Evolutionary conservation across 1,140 invertebrate genomes (phyloP), one percentile per base, ranked within the genome.

Genomic region (Zophobas morio): DNA sequence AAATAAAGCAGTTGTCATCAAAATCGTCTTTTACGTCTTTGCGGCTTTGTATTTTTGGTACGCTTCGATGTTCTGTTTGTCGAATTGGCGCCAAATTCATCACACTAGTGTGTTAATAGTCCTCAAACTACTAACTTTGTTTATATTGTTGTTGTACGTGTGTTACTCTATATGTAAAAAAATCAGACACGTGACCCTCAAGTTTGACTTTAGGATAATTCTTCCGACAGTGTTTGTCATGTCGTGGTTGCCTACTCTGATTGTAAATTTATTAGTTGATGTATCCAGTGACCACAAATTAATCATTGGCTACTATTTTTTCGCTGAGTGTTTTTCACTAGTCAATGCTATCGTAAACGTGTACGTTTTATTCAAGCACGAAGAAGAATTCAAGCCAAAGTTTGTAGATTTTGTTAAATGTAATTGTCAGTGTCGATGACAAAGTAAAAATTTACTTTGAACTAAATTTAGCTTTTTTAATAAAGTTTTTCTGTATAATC

Each of bases 201-300:
- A 40, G 33, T 40, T 40, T 1, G 71, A 56, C 34, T 73, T 73
- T 49, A 47, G 32, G 20, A 35, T 56, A 54, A 37, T 73, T 20
- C 35, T 54, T 20, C 71, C 71, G 1, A 56, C 71, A 32, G 42
- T 49, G 20, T 56, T 73, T 20, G 34, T 54, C 8, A 37, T 54
- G 8, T 73, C 34, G 37, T 73, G 71, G 70, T 53, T 73, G 53
- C 70, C 70, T 6, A 54, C 53, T 37, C 36, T 73, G 36, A 51
- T 37, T 8, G 70, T 53, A 3, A 47, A 73, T n/a, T 20, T 35
- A 32, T 73, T 73, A n/a, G 1, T 73, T 20, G 54, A n/a, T 1
- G 0, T 3, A 8, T n/a, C 6, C n/a, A 42, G 20, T 32, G 42
- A 66, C 39, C 2, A 42, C 6, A 42, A 42, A 32, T 32, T 40